Evolutionary conservation across 2,113 vertebrate species (phyloP).

Genomic region (Aix galericulata): DNA sequence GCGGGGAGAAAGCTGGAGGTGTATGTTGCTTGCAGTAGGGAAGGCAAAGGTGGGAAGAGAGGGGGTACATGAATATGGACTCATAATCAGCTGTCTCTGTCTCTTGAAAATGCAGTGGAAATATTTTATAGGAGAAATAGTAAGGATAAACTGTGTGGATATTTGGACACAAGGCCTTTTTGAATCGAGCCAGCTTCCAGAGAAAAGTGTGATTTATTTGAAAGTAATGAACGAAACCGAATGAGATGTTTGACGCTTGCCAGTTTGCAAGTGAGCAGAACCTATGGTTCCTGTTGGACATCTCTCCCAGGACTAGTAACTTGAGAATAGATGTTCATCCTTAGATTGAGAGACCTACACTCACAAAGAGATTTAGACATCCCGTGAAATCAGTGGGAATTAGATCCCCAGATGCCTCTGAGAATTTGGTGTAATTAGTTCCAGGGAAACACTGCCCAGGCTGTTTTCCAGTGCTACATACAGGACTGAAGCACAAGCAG

Average conservation of each 20-base stretch:
- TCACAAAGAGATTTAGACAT: conserved; percentile 20
- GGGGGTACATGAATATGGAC: not conserved
- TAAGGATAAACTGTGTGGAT: not conserved
- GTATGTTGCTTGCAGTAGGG: not conserved
- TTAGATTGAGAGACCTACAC: not conserved
- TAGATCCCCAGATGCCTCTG: conserved; percentile 39
- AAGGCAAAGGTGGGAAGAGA: conserved; percentile 1
- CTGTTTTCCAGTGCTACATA: not conserved
- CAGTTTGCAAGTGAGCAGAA: not conserved
- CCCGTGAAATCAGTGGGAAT: conserved; percentile 39
- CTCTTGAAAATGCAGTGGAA: not conserved
- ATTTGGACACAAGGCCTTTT: not conserved
- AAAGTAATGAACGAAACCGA: not conserved
- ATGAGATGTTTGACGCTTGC: not conserved
- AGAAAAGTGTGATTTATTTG: not conserved
- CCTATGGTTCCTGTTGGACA: not conserved
- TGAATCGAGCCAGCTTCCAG: not conserved
- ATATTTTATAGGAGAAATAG: not conserved
- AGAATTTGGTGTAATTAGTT: conserved; percentile 58
- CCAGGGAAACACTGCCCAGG: conserved; percentile 33
- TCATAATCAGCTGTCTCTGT: not conserved
- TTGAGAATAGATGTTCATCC: not conserved
- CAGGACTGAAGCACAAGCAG: not conserved
- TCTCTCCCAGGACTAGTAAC: not conserved
- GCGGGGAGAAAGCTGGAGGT: not conserved